Base-by-base conservation (phyloP, 2,113 vertebrate species). In the Ptychochromis oligacanthus region DNA sequence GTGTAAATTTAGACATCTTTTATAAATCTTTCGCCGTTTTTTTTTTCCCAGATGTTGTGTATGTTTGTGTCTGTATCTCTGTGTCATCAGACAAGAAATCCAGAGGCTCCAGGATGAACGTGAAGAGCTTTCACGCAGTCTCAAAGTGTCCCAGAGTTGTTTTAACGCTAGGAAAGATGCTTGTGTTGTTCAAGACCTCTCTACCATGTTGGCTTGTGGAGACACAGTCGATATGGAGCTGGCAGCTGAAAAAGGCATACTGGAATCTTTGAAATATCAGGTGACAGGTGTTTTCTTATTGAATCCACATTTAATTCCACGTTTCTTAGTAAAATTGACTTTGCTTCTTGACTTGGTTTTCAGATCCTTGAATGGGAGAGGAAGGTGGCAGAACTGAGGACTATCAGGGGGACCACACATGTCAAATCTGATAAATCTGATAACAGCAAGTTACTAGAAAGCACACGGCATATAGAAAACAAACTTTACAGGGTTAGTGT, bases 301-400 rank as follows among this genome's bases (percentile, higher is more conserved):
- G n/a, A 40, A 10, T 54, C 14, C 34, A 38, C 11, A 46, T n/a
- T 64, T 6, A 28, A 57, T 31, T 80, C 13, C 6, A 55, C 9
- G 20, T 59, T 74, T 65, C 60, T 59, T 12, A 43, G 4, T 14
- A 28, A 57, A 80, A 34, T 34, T 81, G 62, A 60, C 12, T 20
- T 7, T 3, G 24, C 8, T 36, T 52, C 6, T 28, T 59, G 34
- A 28, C 14, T 65, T 76, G 34, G 4, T 67, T 85, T 75, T 75
- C 34, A 90, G 84, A 89, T 90, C 75, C 31, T 61, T 40, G 46
- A 76, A 64, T 83, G 83, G 79, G 72, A 89, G 75, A 82, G 31
- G 36, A 86, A 76, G 70, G 24, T 82, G 52, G n/a, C 13, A 15
- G 49, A 26, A 40, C 24, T 77, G 76, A 83, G 54, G 20, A 36